A percentile compares a stretch with the other conserved stretches of the same genome.
Conservation (phyloP, 2,797 vertebrate genomes). For the Australoheros facetus region DNA sequence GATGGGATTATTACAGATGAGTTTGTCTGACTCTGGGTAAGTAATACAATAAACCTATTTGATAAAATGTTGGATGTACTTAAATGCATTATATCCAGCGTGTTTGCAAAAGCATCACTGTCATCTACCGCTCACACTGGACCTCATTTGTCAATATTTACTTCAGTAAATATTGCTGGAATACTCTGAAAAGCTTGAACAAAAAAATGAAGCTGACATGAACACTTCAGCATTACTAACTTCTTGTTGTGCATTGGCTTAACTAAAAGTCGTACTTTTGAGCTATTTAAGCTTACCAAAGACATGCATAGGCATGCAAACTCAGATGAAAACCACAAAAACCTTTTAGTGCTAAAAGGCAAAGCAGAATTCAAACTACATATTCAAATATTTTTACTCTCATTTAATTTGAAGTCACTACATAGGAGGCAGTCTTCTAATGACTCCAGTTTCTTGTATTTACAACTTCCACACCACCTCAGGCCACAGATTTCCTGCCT, state of each 20-base stretch:
- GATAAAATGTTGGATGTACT: slow-evolving; percentile 67
- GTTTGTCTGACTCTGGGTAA: slow-evolving; percentile 65
- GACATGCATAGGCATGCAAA: neutral
- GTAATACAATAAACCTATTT: slow-evolving; percentile 75
- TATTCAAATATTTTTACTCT: neutral
- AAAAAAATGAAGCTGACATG: slow-evolving; percentile 35
- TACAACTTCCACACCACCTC: neutral
- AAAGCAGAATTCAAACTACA: slow-evolving; percentile 22
- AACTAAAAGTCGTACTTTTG: slow-evolving; percentile 1
- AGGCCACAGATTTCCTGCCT: neutral
- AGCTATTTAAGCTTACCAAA: slow-evolving; percentile 2
- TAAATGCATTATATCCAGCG: slow-evolving; percentile 55
- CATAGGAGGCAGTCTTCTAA: neutral
- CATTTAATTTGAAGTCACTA: neutral
- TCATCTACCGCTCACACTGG: slow-evolving; percentile 53
- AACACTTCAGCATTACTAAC: slow-evolving; percentile 3
- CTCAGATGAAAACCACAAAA: neutral
- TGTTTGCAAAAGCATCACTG: slow-evolving; percentile 60
- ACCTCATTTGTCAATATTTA: slow-evolving; percentile 69
- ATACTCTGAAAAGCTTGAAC: neutral
- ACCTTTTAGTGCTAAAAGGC: neutral
- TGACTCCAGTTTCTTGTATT: neutral
- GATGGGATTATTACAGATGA: slow-evolving; percentile 74
- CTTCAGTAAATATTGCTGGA: slow-evolving; percentile 20
- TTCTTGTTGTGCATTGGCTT: slow-evolving; percentile 18